phyloP scores from a whole-genome alignment of 2,888 invertebrate species.

The Lasioglossum pauxillum region DNA sequence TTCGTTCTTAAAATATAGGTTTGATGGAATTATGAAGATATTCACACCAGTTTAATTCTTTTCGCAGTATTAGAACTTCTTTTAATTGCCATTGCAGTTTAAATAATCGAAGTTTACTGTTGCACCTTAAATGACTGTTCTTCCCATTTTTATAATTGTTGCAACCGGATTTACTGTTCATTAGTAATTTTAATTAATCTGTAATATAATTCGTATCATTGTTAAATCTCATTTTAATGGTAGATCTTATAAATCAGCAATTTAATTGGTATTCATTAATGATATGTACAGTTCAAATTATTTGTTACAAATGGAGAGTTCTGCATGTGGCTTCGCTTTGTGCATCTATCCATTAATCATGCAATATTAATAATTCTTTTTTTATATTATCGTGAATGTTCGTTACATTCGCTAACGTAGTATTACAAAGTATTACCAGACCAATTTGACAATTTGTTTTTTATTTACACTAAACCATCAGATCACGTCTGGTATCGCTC shows the following conservation, averaged over 20 bases:
- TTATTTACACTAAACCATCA: background rate
- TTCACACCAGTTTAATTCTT: background rate
- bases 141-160: background rate
- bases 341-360: background rate
- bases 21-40: background rate
- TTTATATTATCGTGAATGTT: background rate
- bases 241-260: background rate
- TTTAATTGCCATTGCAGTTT: background rate
- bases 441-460: background rate
- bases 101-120: background rate
- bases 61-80: background rate
- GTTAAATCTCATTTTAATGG: background rate
- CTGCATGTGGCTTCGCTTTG: background rate
- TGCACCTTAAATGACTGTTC: background rate
- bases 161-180: background rate
- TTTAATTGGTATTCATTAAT: constrained; percentile 3
- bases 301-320: background rate
- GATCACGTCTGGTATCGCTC: background rate
- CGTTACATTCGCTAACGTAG: background rate
- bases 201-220: background rate
- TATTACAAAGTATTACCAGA: background rate
- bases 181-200: constrained; percentile 2
- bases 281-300: background rate
- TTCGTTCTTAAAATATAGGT: background rate
- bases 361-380: background rate